Conservation (phyloP, 2,888 invertebrate species). For the Malthinus flaveolus region DNA sequence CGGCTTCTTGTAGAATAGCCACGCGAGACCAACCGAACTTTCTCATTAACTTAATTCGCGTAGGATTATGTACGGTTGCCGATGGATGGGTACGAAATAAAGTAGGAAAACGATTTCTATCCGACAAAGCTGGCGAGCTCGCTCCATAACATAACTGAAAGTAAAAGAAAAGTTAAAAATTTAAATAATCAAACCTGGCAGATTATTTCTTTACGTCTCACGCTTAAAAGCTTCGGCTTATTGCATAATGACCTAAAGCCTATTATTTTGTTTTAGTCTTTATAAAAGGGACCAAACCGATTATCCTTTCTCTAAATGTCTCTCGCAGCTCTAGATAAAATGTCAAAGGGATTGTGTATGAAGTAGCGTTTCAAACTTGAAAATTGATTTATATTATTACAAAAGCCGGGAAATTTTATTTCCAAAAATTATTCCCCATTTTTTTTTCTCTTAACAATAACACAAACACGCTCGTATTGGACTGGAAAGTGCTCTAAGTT, state of each 20-base stretch:
- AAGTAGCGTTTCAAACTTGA: conserved; percentile 1
- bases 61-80: conserved; percentile 98
- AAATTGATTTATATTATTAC: conserved; percentile 4
- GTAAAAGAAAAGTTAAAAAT: too few relatives aligned
- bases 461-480: too few relatives aligned
- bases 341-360: conserved; percentile 1
- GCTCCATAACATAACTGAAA: conserved; percentile 96
- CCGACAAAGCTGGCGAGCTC: conserved; percentile 96
- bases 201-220: neutral
- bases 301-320: conserved; percentile 7
- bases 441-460: too few relatives aligned
- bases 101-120: conserved; percentile 95
- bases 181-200: neutral
- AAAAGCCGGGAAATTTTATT: neutral
- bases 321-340: conserved; percentile 2
- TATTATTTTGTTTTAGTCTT: conserved; percentile 7
- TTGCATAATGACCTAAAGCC: conserved; percentile 7
- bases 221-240: conserved; percentile 3
- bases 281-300: conserved; percentile 5
- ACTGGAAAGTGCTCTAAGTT: too few relatives aligned
- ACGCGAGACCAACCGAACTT: conserved; percentile 97
- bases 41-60: conserved; percentile 93
- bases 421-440: too few relatives aligned
- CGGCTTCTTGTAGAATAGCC: conserved; percentile 96
- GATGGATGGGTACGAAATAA: conserved; percentile 99